These are phyloP conservation scores for Theocolax elegans DNA, from an alignment of 1,140 invertebrate species.

Conservation along the genomic window DNA sequence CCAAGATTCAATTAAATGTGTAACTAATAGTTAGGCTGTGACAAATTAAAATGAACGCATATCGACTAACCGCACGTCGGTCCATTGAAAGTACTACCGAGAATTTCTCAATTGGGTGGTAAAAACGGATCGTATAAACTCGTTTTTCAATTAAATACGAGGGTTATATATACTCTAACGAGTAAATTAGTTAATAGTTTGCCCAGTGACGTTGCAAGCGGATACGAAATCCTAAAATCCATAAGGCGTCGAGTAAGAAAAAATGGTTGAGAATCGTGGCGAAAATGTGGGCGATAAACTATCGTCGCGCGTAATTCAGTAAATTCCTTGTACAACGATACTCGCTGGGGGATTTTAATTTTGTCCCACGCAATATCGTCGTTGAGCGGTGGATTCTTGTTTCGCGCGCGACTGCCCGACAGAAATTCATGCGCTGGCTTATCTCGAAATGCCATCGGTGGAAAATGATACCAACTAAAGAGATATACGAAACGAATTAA, in stretches of 20 bases:
- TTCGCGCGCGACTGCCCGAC: constrained; percentile 7
- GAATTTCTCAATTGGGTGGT: too few species aligned
- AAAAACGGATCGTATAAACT: too few species aligned
- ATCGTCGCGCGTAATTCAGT: constrained; percentile 36
- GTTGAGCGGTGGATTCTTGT: constrained; percentile 1
- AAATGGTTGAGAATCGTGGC: not conserved
- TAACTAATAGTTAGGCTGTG: too few species aligned
- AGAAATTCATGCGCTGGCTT: constrained; percentile 9
- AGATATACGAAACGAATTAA: constrained; percentile 34
- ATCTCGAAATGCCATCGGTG: constrained; percentile 27
- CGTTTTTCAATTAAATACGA: too few species aligned
- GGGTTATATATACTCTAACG: too few species aligned
- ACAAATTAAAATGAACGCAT: too few species aligned
- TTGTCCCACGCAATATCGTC: not conserved
- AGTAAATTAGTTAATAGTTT: too few species aligned
- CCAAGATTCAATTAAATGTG: constrained; percentile 7
- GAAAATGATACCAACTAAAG: constrained; percentile 26
- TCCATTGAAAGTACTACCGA: too few species aligned
- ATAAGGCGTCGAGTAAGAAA: too few species aligned
- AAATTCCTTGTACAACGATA: constrained; percentile 9
- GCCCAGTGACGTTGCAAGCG: too few species aligned
- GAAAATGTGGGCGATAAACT: constrained; percentile 34
- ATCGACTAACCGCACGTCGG: too few species aligned
- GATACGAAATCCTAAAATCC: too few species aligned
- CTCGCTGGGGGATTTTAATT: constrained; percentile 23